Conservation (phyloP, 2,888 invertebrate species). For the Trachelus troglodyta region DNA sequence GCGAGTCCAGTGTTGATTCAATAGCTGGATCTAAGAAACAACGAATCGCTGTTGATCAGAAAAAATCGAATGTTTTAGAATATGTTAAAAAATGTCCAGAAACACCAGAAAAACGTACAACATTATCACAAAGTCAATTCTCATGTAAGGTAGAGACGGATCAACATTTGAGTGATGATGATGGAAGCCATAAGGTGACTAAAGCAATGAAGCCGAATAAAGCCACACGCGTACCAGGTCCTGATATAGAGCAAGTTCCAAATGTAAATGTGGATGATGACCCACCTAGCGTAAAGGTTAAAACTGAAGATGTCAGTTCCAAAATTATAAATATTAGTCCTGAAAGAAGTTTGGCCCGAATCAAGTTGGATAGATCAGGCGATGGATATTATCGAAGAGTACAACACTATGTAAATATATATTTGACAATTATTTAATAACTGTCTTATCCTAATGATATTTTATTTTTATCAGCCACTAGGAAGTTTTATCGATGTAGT, state of each 20-base stretch:
- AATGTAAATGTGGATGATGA: background rate
- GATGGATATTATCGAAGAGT: background rate
- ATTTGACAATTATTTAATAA: background rate
- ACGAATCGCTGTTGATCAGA: background rate
- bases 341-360: background rate
- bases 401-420: background rate
- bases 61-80: background rate
- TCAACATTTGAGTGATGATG: background rate
- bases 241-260: background rate
- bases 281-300: background rate
- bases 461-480: background rate
- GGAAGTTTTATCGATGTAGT: background rate
- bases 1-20: constrained; percentile 8
- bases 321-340: background rate
- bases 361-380: background rate
- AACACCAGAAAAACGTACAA: background rate
- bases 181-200: background rate
- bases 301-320: background rate
- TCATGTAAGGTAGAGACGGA: background rate
- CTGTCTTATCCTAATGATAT: background rate
- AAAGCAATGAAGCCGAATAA: background rate
- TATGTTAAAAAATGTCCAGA: background rate
- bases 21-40: background rate
- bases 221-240: background rate
- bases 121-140: background rate